Evolutionary conservation across 2,888 invertebrate species (phyloP).

Genomic region (Tineola bisselliella): DNA sequence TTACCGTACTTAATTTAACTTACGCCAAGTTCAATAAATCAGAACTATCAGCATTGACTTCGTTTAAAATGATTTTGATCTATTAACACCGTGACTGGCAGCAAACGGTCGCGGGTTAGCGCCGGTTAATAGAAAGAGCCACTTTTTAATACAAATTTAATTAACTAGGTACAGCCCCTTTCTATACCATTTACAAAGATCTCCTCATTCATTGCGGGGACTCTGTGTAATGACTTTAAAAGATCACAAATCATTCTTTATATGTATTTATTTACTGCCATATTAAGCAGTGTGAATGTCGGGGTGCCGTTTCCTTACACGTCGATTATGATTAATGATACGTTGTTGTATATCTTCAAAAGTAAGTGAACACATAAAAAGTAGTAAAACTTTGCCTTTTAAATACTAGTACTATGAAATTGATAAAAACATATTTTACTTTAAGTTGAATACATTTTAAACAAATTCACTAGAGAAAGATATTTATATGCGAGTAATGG

Average conservation of each 20-base stretch:
- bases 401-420: no score
- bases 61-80: conserved; percentile 56
- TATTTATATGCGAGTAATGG: background rate
- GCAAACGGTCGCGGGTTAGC: conserved; percentile 36
- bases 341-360: background rate
- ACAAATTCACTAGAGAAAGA: no score
- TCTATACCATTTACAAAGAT: conserved; percentile 50
- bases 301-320: conserved; percentile 2
- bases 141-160: conserved; percentile 66
- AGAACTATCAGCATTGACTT: conserved; percentile 48
- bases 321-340: conserved; percentile 10
- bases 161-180: conserved; percentile 53
- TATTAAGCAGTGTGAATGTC: background rate
- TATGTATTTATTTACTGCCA: background rate
- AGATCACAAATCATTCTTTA: conserved; percentile 37
- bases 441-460: no score
- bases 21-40: conserved; percentile 56
- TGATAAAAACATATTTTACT: no score
- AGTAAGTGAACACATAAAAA: background rate
- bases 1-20: conserved; percentile 37
- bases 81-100: conserved; percentile 59
- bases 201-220: conserved; percentile 44
- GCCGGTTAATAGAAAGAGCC: conserved; percentile 52
- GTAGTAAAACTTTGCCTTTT: no score
- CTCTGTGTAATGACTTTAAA: conserved; percentile 61